Conservation (phyloP, 2,113 vertebrate genomes). For the Proteles cristata region DNA sequence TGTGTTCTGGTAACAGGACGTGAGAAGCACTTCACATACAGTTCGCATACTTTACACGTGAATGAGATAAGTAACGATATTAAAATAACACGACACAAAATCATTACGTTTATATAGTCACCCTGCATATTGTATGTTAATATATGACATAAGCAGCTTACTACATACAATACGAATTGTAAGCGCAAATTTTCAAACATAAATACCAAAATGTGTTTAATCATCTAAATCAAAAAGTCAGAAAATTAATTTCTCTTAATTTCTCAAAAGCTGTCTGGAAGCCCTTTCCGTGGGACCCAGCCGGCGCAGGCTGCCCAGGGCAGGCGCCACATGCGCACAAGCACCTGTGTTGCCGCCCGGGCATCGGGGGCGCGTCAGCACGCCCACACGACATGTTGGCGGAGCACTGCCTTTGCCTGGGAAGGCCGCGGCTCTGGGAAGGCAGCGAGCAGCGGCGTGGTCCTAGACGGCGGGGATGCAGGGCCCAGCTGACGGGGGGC, state of each 20-base stretch:
- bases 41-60: no score
- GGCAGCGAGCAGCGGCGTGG: background rate
- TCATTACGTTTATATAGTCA: background rate
- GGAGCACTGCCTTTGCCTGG: background rate
- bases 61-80: background rate
- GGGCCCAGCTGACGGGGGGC: background rate
- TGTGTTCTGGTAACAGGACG: fast-evolving
- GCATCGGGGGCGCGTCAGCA: background rate
- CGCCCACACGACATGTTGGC: fast-evolving
- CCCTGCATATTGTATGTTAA: fast-evolving
- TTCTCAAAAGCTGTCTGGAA: fast-evolving
- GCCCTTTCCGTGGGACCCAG: fast-evolving
- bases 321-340: background rate
- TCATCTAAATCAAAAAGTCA: background rate
- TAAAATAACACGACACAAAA: background rate
- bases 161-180: background rate
- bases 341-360: no score
- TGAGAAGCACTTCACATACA: no score
- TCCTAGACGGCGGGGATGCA: no score
- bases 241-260: fast-evolving
- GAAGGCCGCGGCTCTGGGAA: fast-evolving
- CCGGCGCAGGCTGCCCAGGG: fast-evolving
- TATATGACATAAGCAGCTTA: background rate
- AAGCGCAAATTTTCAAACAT: background rate
- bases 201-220: background rate